Conservation (phyloP, 2,113 vertebrate species). For the Plectropomus leopardus region DNA sequence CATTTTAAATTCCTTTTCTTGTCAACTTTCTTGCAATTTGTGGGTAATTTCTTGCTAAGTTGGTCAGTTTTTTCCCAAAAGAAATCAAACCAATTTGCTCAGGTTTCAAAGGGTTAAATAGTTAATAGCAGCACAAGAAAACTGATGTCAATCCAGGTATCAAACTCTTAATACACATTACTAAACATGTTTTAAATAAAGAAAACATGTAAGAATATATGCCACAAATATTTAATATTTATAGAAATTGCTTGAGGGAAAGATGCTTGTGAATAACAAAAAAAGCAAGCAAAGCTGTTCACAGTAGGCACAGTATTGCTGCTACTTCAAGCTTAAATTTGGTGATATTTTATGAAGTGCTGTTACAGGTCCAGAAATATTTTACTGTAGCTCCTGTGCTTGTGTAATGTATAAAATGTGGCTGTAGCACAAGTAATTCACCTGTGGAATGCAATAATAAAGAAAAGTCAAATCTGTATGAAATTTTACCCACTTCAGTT, state of each 20-base stretch:
- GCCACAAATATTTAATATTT: conserved; percentile 20
- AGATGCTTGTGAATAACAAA: conserved; percentile 23
- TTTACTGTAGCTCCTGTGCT: not conserved
- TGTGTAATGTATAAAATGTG: not conserved
- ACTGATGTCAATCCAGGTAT: too few species aligned
- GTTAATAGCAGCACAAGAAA: too few species aligned
- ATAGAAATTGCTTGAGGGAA: conserved; percentile 8
- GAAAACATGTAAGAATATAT: not conserved
- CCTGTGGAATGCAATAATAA: not conserved
- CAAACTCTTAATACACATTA: not conserved
- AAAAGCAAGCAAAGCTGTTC: conserved; percentile 36
- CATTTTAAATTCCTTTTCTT: too few species aligned
- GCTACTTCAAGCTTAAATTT: conserved; percentile 8
- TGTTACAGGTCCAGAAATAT: conserved; percentile 1
- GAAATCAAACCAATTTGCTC: too few species aligned
- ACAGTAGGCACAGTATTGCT: conserved; percentile 4
- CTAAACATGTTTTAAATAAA: not conserved
- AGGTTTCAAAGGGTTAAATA: too few species aligned
- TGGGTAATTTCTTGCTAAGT: too few species aligned
- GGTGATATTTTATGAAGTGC: conserved; percentile 6
- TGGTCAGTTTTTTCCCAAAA: too few species aligned
- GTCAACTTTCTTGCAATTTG: too few species aligned
- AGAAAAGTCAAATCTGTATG: conserved; percentile 11
- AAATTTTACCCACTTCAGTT: not conserved
- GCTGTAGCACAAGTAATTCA: not conserved